Conservation (phyloP, 1,140 invertebrate species). For the Ips nitidus region DNA sequence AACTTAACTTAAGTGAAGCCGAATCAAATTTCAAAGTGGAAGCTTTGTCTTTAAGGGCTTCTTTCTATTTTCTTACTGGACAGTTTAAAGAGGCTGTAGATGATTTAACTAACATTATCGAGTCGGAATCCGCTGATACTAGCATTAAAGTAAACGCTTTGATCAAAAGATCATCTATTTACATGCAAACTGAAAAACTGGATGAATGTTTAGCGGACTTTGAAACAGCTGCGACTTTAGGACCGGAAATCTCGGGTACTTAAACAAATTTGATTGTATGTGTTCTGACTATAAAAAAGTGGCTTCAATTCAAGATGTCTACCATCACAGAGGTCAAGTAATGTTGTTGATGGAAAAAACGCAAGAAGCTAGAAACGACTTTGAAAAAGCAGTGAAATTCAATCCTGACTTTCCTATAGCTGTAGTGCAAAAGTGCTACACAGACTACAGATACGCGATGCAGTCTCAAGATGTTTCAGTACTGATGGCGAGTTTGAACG, state of each 20-base stretch:
- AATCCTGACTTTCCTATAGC: constrained; percentile 83
- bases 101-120: constrained; percentile 69
- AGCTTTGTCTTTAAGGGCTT: constrained; percentile 76
- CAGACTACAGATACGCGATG: constrained; percentile 72
- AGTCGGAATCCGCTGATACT: constrained; percentile 58
- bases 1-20: constrained; percentile 68
- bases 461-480: constrained; percentile 57
- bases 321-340: constrained; percentile 70
- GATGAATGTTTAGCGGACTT: constrained; percentile 79
- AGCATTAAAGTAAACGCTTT: constrained; percentile 80
- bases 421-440: constrained; percentile 84
- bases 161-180: constrained; percentile 84
- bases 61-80: constrained; percentile 78
- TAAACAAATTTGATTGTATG: background rate
- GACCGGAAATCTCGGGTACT: constrained; percentile 77
- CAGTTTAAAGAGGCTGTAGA: constrained; percentile 67
- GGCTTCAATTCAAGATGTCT: constrained; percentile 44
- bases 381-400: constrained; percentile 77
- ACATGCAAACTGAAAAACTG: constrained; percentile 75
- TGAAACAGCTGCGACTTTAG: constrained; percentile 69
- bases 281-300: background rate
- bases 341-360: constrained; percentile 79
- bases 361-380: constrained; percentile 77
- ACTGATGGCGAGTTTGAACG: constrained; percentile 63
- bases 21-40: constrained; percentile 60